A percentile compares a stretch with the other conserved stretches of the same genome.
Evolutionary conservation across 2,888 invertebrate species (phyloP).

Genomic region (Rhagium mordax): DNA sequence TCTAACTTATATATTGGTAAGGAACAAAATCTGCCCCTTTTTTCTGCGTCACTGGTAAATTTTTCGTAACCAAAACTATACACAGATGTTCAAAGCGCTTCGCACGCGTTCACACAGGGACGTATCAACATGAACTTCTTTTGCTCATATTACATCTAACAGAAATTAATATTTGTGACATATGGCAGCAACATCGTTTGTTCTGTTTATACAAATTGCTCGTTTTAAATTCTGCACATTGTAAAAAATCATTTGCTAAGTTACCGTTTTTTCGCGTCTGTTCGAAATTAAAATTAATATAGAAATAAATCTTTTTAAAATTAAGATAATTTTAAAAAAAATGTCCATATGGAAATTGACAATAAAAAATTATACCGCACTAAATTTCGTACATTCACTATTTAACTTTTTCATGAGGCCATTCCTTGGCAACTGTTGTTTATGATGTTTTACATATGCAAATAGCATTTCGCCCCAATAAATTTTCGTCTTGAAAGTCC

Average conservation of each 20-base stretch:
- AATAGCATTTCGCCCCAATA: neutral
- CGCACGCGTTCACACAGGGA: constrained; percentile 45
- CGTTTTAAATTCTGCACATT: neutral
- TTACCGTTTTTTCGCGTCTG: neutral
- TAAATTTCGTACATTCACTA: no score
- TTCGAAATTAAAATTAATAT: neutral
- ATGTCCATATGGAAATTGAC: no score
- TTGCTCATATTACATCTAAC: neutral
- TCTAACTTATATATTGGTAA: no score
- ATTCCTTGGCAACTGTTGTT: neutral
- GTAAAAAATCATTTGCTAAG: neutral
- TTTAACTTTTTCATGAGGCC: neutral
- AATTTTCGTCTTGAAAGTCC: neutral
- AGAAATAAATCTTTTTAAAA: neutral
- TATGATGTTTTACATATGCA: neutral
- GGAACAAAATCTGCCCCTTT: neutral
- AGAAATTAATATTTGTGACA: neutral
- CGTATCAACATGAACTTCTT: neutral
- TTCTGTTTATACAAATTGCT: neutral
- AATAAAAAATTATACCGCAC: no score
- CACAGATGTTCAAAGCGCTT: constrained; percentile 49
- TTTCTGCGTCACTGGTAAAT: constrained; percentile 23
- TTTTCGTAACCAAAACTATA: constrained; percentile 39
- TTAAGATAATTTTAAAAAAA: neutral
- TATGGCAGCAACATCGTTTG: neutral